phyloP scores from a whole-genome alignment of 64 coral and sea anemone species.

The Pocillopora damicornis region DNA sequence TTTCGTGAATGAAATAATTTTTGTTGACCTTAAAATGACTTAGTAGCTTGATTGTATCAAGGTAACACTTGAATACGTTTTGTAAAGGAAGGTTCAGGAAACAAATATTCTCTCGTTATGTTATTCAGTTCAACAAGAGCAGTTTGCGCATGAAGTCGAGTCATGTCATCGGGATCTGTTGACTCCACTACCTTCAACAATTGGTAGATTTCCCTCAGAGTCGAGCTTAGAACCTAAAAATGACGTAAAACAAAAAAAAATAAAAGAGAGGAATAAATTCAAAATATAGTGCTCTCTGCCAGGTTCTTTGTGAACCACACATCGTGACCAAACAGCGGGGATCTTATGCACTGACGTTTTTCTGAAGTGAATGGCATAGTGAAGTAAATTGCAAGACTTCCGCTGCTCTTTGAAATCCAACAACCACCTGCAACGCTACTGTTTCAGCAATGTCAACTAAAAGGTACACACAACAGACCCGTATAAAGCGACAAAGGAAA shows the following conservation, averaged over 20 bases:
- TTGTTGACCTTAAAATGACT: background rate
- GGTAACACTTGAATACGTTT: constrained; percentile 85
- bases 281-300: background rate
- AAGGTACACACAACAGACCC: too few relatives aligned
- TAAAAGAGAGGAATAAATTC: background rate
- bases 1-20: background rate
- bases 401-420: too few relatives aligned
- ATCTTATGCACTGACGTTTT: too few relatives aligned
- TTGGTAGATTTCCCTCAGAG: constrained; percentile 81
- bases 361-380: too few relatives aligned
- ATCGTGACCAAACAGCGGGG: too few relatives aligned
- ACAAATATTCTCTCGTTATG: constrained; percentile 83
- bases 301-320: too few relatives aligned
- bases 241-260: background rate
- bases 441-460: too few relatives aligned
- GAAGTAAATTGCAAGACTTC: too few relatives aligned
- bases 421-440: too few relatives aligned
- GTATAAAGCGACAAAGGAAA: too few relatives aligned
- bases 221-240: constrained; percentile 67
- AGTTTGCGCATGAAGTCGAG: constrained; percentile 65
- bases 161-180: constrained; percentile 59
- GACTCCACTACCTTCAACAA: constrained; percentile 80
- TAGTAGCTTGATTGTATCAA: background rate
- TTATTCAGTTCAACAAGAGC: constrained; percentile 73
- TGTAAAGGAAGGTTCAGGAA: constrained; percentile 69